Evolutionary conservation across 2,797 vertebrate genomes (phyloP).

Genomic region (Eospalax fontanierii): DNA sequence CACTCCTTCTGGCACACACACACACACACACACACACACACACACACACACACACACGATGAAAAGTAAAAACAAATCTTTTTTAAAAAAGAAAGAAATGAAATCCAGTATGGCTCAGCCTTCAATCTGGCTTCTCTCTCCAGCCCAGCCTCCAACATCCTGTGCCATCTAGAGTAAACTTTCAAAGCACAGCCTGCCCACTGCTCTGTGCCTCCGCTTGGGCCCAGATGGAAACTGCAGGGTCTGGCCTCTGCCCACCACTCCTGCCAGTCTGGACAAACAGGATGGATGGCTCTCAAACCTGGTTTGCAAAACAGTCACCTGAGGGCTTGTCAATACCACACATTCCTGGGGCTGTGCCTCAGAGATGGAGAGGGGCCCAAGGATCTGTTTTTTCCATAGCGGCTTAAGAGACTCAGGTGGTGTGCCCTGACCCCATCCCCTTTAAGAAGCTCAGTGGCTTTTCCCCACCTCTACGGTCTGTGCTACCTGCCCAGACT

Average conservation of each 20-base stretch:
- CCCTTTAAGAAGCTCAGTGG: not conserved
- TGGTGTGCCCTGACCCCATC: not conserved
- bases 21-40: not conserved
- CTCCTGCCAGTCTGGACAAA: constrained; percentile 73
- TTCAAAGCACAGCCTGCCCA: constrained; percentile 24
- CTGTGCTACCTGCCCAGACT: not conserved
- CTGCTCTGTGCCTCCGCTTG: not conserved
- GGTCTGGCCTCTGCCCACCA: constrained; percentile 63
- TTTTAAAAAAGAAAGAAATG: too few species aligned
- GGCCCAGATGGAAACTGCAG: constrained; percentile 39
- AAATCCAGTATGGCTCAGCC: not conserved
- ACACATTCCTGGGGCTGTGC: constrained; percentile 76
- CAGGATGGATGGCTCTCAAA: constrained; percentile 77
- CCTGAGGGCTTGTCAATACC: constrained; percentile 79
- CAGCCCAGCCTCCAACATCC: not conserved
- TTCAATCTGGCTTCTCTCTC: not conserved
- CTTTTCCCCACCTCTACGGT: not conserved
- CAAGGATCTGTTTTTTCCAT: constrained; percentile 33
- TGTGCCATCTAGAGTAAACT: not conserved
- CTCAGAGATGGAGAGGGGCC: constrained; percentile 38
- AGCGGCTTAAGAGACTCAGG: not conserved
- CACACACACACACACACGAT: not conserved
- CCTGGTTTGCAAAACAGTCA: constrained; percentile 55
- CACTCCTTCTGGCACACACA: not conserved
- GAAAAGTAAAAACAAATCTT: too few species aligned